Evolutionary conservation across 2,113 vertebrate genomes (phyloP).

Genomic region (Neofelis nebulosa): DNA sequence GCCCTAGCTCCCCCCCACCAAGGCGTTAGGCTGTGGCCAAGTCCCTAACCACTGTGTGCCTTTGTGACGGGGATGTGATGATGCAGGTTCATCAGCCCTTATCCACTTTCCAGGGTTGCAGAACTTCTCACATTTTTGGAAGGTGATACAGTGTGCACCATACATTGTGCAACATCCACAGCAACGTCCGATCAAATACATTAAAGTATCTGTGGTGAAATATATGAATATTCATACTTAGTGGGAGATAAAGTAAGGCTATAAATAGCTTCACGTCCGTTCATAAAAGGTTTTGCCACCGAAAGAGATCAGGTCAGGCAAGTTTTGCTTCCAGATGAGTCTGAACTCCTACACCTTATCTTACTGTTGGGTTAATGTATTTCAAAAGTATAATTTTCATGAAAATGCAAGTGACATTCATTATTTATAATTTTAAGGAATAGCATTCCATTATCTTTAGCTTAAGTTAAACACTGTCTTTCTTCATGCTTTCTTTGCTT

Average conservation of each 20-base stretch:
- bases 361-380: background rate
- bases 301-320: background rate
- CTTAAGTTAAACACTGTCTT: background rate
- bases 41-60: background rate
- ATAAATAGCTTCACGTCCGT: rapidly evolving
- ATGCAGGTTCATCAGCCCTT: too few relatives aligned
- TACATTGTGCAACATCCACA: too few relatives aligned
- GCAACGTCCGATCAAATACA: background rate
- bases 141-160: background rate
- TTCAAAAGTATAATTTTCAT: background rate
- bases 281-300: background rate
- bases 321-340: background rate
- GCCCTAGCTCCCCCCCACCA: background rate
- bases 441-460: background rate
- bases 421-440: background rate
- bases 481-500: background rate
- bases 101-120: background rate
- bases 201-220: background rate
- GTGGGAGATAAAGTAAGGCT: background rate
- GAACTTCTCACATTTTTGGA: background rate
- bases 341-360: background rate
- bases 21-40: background rate
- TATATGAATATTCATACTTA: background rate
- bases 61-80: background rate
- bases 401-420: background rate